These are phyloP conservation scores for Deilephila porcellus DNA, from an alignment of 2,888 invertebrate genomes.

Conservation along the genomic window DNA sequence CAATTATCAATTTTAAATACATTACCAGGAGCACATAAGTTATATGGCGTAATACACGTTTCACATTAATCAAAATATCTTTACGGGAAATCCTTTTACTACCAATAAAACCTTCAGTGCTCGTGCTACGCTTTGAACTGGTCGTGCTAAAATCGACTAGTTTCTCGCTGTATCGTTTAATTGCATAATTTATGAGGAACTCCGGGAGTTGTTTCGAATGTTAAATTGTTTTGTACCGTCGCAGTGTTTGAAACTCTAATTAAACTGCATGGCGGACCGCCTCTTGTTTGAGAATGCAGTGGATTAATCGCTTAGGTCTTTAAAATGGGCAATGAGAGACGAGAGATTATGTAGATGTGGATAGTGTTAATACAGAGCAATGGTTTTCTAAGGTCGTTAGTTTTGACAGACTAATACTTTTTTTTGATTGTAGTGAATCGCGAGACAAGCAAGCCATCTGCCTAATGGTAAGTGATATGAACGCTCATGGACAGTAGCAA, in stretches of 20 bases:
- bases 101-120: neutral
- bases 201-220: conserved; percentile 7
- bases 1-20: neutral
- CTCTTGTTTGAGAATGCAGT: neutral
- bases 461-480: too few relatives aligned
- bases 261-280: neutral
- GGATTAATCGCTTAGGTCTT: too few relatives aligned
- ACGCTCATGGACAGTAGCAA: too few relatives aligned
- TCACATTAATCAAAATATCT: neutral
- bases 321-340: too few relatives aligned
- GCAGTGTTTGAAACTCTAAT: neutral
- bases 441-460: too few relatives aligned
- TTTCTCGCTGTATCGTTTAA: conserved; percentile 8
- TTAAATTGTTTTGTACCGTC: conserved; percentile 10
- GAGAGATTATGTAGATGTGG: too few relatives aligned
- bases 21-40: conserved; percentile 1
- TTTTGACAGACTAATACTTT: too few relatives aligned
- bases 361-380: too few relatives aligned
- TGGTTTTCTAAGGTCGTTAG: too few relatives aligned
- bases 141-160: conserved; percentile 4
- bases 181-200: conserved; percentile 24
- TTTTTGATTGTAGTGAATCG: too few relatives aligned
- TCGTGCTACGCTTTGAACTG: neutral
- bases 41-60: neutral
- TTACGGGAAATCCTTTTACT: neutral